These are phyloP conservation scores for Hyposoter didymator DNA, from an alignment of 2,888 invertebrate species.

Conservation along the genomic window DNA sequence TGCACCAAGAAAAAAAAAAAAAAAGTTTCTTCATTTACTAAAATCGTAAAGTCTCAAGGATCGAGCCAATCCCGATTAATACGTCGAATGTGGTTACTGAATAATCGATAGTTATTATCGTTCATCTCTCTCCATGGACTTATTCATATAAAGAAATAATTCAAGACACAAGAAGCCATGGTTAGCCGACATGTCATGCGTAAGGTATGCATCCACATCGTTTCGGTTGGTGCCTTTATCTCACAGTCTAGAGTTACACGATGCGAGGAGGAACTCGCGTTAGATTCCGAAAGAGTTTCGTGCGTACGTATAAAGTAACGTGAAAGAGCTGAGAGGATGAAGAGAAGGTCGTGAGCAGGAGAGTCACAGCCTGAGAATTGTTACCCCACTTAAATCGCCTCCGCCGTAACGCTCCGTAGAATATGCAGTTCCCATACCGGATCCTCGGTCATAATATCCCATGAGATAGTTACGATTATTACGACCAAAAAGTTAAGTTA, in stretches of 20 bases:
- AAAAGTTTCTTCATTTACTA: background rate
- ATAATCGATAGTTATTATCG: background rate
- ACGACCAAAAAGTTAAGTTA: background rate
- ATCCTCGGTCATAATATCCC: conserved; percentile 44
- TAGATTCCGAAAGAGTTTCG: conserved; percentile 41
- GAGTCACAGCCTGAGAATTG: conserved; percentile 76
- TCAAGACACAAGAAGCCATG: background rate
- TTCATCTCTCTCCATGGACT: background rate
- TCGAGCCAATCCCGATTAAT: background rate
- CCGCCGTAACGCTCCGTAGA: conserved; percentile 78
- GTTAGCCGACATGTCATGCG: conserved; percentile 50
- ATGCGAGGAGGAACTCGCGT: background rate
- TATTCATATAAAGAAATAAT: background rate
- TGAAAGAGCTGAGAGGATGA: conserved; percentile 17
- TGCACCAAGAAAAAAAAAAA: background rate
- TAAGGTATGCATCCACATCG: conserved; percentile 50
- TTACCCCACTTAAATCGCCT: conserved; percentile 77
- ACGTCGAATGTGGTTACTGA: background rate
- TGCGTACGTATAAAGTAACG: background rate
- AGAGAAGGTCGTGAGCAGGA: conserved; percentile 54
- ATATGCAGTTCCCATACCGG: conserved; percentile 76
- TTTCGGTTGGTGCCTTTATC: conserved; percentile 39
- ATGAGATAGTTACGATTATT: conserved; percentile 28
- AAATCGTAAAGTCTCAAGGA: no score
- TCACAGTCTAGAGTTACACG: conserved; percentile 40